Percentiles rank a stretch among this genome's conserved stretches.
Conservation (phyloP, 2,113 vertebrate species). For the Tricholaema leucomelas region DNA sequence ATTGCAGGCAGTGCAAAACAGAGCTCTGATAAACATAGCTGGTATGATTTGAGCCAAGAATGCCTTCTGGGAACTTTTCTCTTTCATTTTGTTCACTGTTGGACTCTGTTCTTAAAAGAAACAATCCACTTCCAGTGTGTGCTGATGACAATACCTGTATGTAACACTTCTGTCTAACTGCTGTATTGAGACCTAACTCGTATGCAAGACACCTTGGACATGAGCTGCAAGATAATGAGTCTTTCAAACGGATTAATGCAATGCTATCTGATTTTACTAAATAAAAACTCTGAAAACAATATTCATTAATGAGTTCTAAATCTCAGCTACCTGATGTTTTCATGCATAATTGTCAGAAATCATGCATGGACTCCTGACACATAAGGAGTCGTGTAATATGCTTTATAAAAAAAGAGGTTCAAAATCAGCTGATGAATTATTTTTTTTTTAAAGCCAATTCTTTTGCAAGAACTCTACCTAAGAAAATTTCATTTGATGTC, state of each 20-base stretch:
- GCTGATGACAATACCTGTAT: slow-evolving; percentile 6
- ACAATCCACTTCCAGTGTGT: not conserved
- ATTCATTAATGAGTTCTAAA: not conserved
- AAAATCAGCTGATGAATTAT: not conserved
- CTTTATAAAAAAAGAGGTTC: not conserved
- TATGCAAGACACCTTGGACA: not conserved
- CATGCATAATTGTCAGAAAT: not conserved
- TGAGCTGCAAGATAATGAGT: not conserved
- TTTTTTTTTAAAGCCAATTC: not conserved
- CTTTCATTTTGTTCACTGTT: slow-evolving; percentile 2
- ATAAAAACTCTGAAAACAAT: not conserved
- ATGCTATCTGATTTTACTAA: slow-evolving; percentile 2
- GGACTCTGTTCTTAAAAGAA: not conserved
- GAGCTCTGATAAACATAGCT: slow-evolving; percentile 3
- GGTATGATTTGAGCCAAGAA: not conserved
- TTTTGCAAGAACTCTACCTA: not conserved
- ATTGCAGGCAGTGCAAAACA: slow-evolving; percentile 1
- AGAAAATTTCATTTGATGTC: not conserved
- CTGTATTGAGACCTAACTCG: not conserved
- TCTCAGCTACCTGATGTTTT: not conserved
- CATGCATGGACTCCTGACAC: no score
- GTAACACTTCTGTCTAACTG: slow-evolving; percentile 12
- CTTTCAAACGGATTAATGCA: not conserved
- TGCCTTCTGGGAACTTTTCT: slow-evolving; percentile 4
- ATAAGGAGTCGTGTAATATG: not conserved